phyloP scores from a whole-genome alignment of 2,888 invertebrate genomes.

The Ophion ventricosus region DNA sequence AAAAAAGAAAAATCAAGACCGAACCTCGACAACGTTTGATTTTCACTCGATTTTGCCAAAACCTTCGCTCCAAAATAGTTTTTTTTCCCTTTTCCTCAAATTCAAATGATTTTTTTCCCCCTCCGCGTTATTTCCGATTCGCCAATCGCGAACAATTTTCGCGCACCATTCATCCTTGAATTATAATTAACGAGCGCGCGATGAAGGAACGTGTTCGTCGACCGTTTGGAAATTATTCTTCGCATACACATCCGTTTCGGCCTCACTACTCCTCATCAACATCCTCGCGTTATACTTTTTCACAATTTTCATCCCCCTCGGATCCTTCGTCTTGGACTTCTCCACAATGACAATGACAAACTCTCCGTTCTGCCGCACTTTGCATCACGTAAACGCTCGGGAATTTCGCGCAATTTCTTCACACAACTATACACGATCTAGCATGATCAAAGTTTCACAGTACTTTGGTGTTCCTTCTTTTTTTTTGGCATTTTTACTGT shows the following conservation, averaged over 20 bases:
- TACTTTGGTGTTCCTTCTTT: not conserved
- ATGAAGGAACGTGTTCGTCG: too few relatives aligned
- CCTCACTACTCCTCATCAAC: not conserved
- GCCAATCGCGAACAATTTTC: not conserved
- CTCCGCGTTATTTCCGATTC: not conserved
- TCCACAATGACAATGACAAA: not conserved
- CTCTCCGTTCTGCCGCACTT: too few relatives aligned
- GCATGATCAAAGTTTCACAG: not conserved
- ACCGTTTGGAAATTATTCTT: too few relatives aligned
- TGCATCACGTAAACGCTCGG: not conserved
- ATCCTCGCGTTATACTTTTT: not conserved
- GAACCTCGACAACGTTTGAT: not conserved
- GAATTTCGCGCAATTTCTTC: not conserved
- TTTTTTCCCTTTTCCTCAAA: not conserved
- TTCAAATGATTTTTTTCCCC: not conserved
- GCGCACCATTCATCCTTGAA: not conserved
- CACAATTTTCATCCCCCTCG: not conserved
- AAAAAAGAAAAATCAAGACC: not conserved
- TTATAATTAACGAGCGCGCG: not conserved
- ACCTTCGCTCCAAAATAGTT: too few relatives aligned
- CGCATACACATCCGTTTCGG: too few relatives aligned
- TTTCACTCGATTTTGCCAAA: too few relatives aligned
- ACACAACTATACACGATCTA: not conserved
- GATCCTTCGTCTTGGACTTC: not conserved
- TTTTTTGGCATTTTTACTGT: not conserved